Conservation (phyloP, 2,888 invertebrate species). For the Pediacus dermestoides region DNA sequence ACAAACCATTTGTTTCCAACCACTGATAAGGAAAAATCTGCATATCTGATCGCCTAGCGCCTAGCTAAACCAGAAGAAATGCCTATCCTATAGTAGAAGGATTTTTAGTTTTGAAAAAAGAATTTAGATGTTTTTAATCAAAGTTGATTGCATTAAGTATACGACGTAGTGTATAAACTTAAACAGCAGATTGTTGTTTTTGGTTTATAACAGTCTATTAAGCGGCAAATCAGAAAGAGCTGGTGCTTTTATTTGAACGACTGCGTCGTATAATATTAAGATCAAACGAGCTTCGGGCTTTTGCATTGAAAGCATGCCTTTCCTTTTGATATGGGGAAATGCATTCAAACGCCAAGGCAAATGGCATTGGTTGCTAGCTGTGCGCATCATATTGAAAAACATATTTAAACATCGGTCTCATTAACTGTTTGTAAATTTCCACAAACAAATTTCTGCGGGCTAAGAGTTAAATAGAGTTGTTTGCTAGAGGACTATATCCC, state of each 20-base stretch:
- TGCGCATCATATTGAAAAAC: constrained; percentile 42
- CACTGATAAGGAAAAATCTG: constrained; percentile 1
- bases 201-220: constrained; percentile 38
- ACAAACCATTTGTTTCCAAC: not conserved
- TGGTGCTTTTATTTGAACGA: constrained; percentile 41
- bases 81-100: too few relatives aligned
- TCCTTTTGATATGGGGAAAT: constrained; percentile 23
- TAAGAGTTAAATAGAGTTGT: not conserved
- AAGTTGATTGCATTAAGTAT: too few relatives aligned
- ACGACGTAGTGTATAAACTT: too few relatives aligned
- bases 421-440: constrained; percentile 40
- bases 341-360: constrained; percentile 26
- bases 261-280: constrained; percentile 48
- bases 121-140: too few relatives aligned
- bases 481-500: too few relatives aligned
- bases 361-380: not conserved
- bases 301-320: constrained; percentile 23
- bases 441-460: constrained; percentile 30
- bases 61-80: too few relatives aligned
- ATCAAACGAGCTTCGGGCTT: constrained; percentile 47
- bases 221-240: constrained; percentile 37
- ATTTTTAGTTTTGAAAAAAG: too few relatives aligned
- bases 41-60: constrained; percentile 1
- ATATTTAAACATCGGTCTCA: constrained; percentile 39
- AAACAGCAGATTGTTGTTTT: too few relatives aligned